Base-by-base conservation (phyloP, 2,797 vertebrate genomes). In the Gastrophryne carolinensis region DNA sequence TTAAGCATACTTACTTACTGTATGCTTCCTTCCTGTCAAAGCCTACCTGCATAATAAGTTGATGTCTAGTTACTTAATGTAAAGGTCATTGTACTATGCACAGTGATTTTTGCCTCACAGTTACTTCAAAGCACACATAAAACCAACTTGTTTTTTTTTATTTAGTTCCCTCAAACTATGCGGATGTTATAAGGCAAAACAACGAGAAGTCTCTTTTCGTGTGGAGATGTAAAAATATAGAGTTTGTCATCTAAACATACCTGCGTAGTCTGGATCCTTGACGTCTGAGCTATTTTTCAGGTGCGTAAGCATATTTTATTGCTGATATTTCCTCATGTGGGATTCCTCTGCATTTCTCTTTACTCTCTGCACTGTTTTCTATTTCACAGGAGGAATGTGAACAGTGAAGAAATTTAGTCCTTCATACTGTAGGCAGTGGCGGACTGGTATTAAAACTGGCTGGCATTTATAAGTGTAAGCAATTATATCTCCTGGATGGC, bases 291-390 rank as follows among this genome's bases (percentile, higher is more conserved):
- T 24, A 35, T 52, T 37, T 49, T 66, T 24, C 13, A 10, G 2
- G 17, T 67, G 49, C 30, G 8, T 26, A 6, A 24, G 30, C 4
- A 56, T 8, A 69, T 57, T 39, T 56, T 27, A 27, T 5, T 39
- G 11, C 15, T 41, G 66, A 57, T 26, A 69, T 69, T 69, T 69
- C 50, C 50, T 69, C 26, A 8, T 69, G 34, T 8, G 32, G 21
- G 21, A 53, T 26, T 67, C 49, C 32, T 26, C 21, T 39, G 4
- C n/a, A 15, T 15, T 39, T 39, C 37, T n/a, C 6, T 26, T 24
- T 4, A 37, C 21, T 24, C 11, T 27, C 9, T 34, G 17, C 11
- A n/a, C 9, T 34, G 17, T 23, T 69, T 69, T 56, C 23, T 41
- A 0, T 57, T 60, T 60, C 30, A 10, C 2, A 29, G 10, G 57